Percentiles rank a stretch among this genome's conserved stretches.
Conservation (phyloP, 2,797 vertebrate genomes). For the Anabas testudineus region DNA sequence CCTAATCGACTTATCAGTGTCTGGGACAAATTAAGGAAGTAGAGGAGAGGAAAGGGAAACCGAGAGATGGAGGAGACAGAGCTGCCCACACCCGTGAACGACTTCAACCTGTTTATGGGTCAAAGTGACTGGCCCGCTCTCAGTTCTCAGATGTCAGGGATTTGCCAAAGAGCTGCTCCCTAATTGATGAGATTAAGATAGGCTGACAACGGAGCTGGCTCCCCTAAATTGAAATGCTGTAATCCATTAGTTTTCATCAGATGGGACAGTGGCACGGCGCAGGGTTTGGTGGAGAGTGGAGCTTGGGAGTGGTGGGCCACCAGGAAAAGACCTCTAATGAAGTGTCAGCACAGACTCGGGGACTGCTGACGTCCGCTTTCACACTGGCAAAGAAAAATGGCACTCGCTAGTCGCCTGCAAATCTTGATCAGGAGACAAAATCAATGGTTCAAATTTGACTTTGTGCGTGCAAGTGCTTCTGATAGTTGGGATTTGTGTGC, state of each 20-base stretch:
- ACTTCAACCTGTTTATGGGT: slow-evolving; percentile 76
- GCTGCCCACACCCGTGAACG: slow-evolving; percentile 57
- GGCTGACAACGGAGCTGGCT: slow-evolving; percentile 75
- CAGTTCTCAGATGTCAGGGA: slow-evolving; percentile 83
- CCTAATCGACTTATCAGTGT: slow-evolving; percentile 81
- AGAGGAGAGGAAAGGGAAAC: slow-evolving; percentile 61
- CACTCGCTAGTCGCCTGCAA: slow-evolving; percentile 65
- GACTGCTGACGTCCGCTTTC: slow-evolving; percentile 74
- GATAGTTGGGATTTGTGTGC: slow-evolving; percentile 30
- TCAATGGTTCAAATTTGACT: slow-evolving; percentile 61
- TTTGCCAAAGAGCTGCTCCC: slow-evolving; percentile 81
- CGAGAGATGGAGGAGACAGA: slow-evolving; percentile 40
- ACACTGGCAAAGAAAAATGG: slow-evolving; percentile 62
- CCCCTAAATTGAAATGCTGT: slow-evolving; percentile 82
- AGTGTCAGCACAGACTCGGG: slow-evolving; percentile 74
- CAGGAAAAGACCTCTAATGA: slow-evolving; percentile 81
- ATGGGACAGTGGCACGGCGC: slow-evolving; percentile 69
- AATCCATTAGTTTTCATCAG: slow-evolving; percentile 85
- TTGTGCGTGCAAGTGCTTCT: slow-evolving; percentile 12
- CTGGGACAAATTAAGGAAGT: slow-evolving; percentile 83
- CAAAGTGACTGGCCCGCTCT: slow-evolving; percentile 73
- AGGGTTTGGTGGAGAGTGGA: slow-evolving; percentile 42
- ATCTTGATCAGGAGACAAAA: slow-evolving; percentile 69
- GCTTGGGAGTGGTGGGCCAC: slow-evolving; percentile 51
- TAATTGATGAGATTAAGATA: slow-evolving; percentile 86